Evolutionary conservation across 1,140 invertebrate genomes (phyloP), one percentile per base, ranked within the genome.

Genomic region (Drosophila bocqueti): DNA sequence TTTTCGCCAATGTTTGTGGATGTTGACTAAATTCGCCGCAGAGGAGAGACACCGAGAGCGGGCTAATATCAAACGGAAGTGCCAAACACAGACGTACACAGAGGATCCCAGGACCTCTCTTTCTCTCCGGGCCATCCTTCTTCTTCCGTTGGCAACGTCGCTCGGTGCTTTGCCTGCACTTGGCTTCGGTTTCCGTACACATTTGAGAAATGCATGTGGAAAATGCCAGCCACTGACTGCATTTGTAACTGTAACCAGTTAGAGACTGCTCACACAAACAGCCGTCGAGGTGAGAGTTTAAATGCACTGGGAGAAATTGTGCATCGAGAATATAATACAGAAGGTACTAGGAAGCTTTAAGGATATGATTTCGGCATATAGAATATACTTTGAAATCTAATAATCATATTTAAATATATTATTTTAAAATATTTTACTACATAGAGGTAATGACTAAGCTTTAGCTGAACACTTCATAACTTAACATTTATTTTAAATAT

Each of bases 151-250:
- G 77, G 61, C 59, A 64, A 64, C 81, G 54, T 61, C 60, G 75
- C 81, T 74, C 83, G 69, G 36, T 26, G 54, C 54, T 57, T 57
- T 57, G 84, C 73, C 77, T 78, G 84, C 84, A 78, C 67, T 87
- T 89, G 84, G 84, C 80, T 65, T 78, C 77, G 77, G 84, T 89
- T 89, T 89, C 84, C 84, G 84, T 76, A 81, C 65, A 76, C 77
- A 78, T 84, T 84, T 89, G 85, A 89, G 84, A 89, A 89, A 89
- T 89, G 84, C 78, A 89, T 89, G 84, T 89, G 84, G 85, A 89
- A 90, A 90, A 89, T 84, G 85, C 63, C 84, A 86, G 59, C 64
- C 50, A 67, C 58, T 62, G 65, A 74, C 83, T 80, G 81, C 84
- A 86, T 87, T 87, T 83, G 79, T 83, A 80, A 83, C 84, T 80